Evolutionary conservation across 2,113 vertebrate species (phyloP).

Genomic region (Rhinoderma darwinii): DNA sequence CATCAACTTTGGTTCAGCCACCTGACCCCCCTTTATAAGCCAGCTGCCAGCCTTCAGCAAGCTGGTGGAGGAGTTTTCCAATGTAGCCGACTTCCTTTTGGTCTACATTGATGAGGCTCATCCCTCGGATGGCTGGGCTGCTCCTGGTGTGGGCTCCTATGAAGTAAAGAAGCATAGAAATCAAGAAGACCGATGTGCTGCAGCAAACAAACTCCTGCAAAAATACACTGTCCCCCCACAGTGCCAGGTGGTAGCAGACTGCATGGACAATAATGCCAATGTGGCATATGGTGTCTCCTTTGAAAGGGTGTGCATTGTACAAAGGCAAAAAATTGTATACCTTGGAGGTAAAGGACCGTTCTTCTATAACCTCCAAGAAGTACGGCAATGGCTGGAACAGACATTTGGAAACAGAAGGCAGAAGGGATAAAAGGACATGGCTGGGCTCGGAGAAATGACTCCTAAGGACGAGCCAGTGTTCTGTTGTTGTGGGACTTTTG

Average conservation of each 20-base stretch:
- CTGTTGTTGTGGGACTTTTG: neutral
- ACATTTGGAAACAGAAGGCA: conserved; percentile 81
- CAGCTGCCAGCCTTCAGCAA: conserved; percentile 91
- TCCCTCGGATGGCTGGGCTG: conserved; percentile 94
- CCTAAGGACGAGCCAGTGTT: neutral
- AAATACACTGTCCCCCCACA: conserved; percentile 89
- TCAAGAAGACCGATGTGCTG: conserved; percentile 89
- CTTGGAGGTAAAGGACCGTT: conserved; percentile 95
- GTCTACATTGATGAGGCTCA: conserved; percentile 99
- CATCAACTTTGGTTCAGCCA: conserved; percentile 96
- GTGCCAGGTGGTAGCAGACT: conserved; percentile 92
- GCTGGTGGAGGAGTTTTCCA: conserved; percentile 93
- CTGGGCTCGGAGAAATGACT: neutral
- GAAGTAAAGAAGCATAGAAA: conserved; percentile 88
- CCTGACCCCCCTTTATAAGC: conserved; percentile 95
- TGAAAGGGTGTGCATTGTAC: conserved; percentile 93
- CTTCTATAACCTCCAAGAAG: conserved; percentile 91
- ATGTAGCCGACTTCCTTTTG: conserved; percentile 93
- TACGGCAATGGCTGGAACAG: conserved; percentile 89
- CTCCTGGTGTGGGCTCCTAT: conserved; percentile 84
- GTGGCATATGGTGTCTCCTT: conserved; percentile 93
- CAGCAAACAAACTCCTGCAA: conserved; percentile 84
- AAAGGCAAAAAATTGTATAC: conserved; percentile 90
- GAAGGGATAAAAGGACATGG: neutral
- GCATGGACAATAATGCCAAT: conserved; percentile 97